Percentiles rank a stretch among this genome's conserved stretches.
Evolutionary conservation across 1,140 invertebrate genomes (phyloP).

Genomic region (Paracyclopina nana): DNA sequence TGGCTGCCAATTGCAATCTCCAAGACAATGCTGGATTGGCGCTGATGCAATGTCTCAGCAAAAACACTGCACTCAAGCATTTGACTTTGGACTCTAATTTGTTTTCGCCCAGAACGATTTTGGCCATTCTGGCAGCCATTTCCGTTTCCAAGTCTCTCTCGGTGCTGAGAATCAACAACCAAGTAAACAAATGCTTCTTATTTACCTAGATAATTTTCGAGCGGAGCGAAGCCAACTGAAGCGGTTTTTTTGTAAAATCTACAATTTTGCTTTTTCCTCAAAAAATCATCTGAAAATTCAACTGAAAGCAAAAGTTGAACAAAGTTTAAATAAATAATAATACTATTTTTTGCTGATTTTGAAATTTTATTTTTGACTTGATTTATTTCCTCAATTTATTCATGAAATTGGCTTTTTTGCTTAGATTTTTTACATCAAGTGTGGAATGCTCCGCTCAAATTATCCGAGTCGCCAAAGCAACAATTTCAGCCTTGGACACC

Average conservation of each 20-base stretch:
- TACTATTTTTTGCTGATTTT: no score
- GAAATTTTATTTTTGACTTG: no score
- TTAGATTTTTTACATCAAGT: no score
- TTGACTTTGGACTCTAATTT: conserved; percentile 7
- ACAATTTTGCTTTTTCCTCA: no score
- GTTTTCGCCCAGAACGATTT: not conserved
- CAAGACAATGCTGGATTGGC: not conserved
- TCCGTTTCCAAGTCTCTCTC: not conserved
- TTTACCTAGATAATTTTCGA: not conserved
- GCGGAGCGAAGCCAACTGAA: not conserved
- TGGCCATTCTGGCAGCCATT: not conserved
- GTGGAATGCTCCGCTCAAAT: no score
- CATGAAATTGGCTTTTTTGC: not conserved
- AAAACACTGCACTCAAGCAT: not conserved
- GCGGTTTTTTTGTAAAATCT: not conserved
- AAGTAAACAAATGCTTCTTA: not conserved
- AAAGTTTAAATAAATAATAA: no score
- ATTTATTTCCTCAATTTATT: not conserved
- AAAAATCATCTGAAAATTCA: not conserved
- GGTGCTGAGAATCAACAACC: not conserved
- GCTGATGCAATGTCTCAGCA: not conserved
- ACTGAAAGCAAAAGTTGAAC: not conserved
- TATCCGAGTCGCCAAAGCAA: no score
- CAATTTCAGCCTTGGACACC: no score
- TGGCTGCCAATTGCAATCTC: not conserved